Evolutionary conservation across 2,113 vertebrate genomes (phyloP).

Genomic region (Artemisiospiza belli): DNA sequence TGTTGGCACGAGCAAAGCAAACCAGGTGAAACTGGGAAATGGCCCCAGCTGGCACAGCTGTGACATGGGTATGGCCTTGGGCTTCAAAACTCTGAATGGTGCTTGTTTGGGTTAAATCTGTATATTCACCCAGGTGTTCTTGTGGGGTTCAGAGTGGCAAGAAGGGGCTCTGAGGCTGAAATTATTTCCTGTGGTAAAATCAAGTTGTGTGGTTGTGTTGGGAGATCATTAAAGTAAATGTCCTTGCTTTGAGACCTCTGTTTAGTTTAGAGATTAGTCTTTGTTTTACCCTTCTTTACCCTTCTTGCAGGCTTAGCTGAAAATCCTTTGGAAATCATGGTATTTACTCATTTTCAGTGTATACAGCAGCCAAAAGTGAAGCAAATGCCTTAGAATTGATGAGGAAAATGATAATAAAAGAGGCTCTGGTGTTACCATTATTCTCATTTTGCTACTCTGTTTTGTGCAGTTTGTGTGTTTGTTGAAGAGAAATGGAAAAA

Average conservation of each 20-base stretch:
- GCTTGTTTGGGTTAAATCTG: background rate
- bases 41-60: accelerated
- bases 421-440: accelerated
- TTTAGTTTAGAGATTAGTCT: background rate
- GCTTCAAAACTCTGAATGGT: background rate
- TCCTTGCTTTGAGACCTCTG: background rate
- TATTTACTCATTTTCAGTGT: background rate
- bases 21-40: background rate
- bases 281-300: background rate
- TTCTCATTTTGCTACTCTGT: background rate
- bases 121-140: background rate
- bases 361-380: background rate
- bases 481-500: background rate
- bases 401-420: background rate
- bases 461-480: background rate
- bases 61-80: background rate
- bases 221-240: background rate
- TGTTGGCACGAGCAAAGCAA: background rate
- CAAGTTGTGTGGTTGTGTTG: accelerated
- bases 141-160: background rate
- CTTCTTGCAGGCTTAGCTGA: background rate
- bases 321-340: background rate
- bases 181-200: background rate
- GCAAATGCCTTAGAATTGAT: accelerated
- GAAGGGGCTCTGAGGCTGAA: background rate